Percentiles rank a stretch among this genome's conserved stretches.
Evolutionary conservation across 2,113 vertebrate species (phyloP).

Genomic region (Vulpes lagopus): DNA sequence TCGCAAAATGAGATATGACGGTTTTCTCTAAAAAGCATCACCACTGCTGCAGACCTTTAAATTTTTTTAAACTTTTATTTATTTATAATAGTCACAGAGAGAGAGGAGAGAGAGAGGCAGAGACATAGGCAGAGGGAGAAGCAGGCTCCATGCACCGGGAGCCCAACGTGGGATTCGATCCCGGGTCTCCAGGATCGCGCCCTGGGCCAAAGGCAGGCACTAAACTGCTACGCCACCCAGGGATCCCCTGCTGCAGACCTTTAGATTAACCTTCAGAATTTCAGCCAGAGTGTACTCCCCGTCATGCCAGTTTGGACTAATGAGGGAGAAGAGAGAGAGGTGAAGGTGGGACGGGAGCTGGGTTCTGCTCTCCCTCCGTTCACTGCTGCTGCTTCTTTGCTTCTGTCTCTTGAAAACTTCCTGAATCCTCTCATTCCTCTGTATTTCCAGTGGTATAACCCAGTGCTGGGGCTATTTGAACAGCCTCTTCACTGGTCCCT

Average conservation of each 20-base stretch:
- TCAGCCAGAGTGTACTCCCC: background rate
- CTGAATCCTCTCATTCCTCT: background rate
- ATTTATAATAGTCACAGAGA: too few relatives aligned
- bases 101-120: too few relatives aligned
- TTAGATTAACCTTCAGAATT: background rate
- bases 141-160: too few relatives aligned
- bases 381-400: background rate
- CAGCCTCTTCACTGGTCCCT: background rate
- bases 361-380: background rate
- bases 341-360: background rate
- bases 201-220: too few relatives aligned
- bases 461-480: background rate
- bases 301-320: background rate
- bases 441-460: background rate
- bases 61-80: too few relatives aligned
- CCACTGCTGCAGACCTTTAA: background rate
- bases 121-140: too few relatives aligned
- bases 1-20: background rate
- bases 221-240: too few relatives aligned
- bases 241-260: background rate
- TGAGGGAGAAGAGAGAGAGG: background rate
- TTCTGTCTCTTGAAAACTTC: background rate
- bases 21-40: background rate
- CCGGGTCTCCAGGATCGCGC: too few relatives aligned
- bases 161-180: too few relatives aligned